Evolutionary conservation across 2,797 vertebrate species (phyloP).

Genomic region (Hydrophis major): DNA sequence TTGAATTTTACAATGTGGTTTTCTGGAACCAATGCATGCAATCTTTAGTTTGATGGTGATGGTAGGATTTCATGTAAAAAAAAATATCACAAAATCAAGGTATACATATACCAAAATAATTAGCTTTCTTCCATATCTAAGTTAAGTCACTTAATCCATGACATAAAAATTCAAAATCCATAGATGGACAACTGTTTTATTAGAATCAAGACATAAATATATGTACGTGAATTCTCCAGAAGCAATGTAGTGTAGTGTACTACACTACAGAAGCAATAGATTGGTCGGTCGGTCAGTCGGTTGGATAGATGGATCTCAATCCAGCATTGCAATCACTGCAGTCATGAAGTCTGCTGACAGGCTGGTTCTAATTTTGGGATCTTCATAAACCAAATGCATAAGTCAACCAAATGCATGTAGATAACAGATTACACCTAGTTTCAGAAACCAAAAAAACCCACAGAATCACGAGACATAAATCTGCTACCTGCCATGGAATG

Average conservation of each 20-base stretch:
- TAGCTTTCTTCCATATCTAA: not conserved
- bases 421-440: not conserved
- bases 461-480: not conserved
- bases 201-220: not conserved
- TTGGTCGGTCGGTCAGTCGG: not conserved
- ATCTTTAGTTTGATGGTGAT: too few species aligned
- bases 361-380: not conserved
- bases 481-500: not conserved
- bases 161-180: not conserved
- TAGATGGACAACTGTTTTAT: not conserved
- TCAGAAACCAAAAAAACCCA: not conserved
- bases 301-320: not conserved
- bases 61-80: not conserved
- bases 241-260: not conserved
- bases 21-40: not conserved
- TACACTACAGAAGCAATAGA: not conserved
- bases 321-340: not conserved
- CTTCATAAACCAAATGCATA: not conserved
- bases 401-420: not conserved
- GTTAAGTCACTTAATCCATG: not conserved
- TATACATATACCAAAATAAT: not conserved
- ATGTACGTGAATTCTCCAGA: not conserved
- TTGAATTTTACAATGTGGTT: not conserved
- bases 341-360: not conserved
- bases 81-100: not conserved